These are phyloP conservation scores for Saturnia japonica DNA, from an alignment of 2,888 invertebrate species.

Conservation along the genomic window DNA sequence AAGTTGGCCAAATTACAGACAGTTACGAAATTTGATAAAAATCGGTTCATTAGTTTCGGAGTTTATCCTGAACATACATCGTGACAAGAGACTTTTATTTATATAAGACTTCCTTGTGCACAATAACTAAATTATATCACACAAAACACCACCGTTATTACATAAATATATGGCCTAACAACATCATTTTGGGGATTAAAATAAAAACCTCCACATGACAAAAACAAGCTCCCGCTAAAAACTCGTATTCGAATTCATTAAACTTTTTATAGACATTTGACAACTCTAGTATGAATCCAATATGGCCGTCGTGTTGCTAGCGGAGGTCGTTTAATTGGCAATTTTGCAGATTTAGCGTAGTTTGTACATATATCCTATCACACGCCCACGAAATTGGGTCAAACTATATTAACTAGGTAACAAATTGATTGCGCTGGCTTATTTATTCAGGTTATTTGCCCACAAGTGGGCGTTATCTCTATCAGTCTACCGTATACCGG, in stretches of 20 bases:
- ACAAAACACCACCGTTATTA: background rate
- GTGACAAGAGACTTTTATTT: no score
- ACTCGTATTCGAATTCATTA: background rate
- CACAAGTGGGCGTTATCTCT: background rate
- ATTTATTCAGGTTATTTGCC: background rate
- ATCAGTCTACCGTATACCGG: background rate
- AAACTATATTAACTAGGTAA: background rate
- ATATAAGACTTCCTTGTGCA: no score
- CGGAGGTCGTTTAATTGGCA: constrained; percentile 3
- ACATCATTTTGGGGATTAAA: background rate
- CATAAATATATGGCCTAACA: background rate
- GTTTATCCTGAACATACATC: no score
- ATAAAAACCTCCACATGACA: background rate
- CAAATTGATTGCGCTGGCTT: constrained; percentile 2
- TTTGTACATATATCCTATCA: background rate
- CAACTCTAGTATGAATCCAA: background rate
- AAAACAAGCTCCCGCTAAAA: background rate
- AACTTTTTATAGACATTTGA: background rate
- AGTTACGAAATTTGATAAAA: no score
- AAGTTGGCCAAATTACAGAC: no score
- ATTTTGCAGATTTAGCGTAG: background rate
- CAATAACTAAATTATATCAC: no score
- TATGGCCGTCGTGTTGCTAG: background rate
- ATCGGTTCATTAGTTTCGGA: no score
- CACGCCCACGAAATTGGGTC: constrained; percentile 2